phyloP scores from a whole-genome alignment of 2,113 vertebrate species.

The Hystrix cristata region DNA sequence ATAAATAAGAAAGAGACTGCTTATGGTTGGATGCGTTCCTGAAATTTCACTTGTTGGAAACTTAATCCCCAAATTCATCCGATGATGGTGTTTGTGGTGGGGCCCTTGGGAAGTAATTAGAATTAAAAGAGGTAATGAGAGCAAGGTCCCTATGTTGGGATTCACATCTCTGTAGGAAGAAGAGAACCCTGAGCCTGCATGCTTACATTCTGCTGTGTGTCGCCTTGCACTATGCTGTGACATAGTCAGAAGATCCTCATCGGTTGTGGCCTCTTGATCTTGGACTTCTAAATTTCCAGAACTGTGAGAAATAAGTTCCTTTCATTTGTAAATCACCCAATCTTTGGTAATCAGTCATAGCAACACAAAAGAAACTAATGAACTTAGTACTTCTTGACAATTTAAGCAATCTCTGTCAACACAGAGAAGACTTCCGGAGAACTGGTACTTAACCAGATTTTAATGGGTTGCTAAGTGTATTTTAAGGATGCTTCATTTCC shows the following conservation, averaged over 20 bases:
- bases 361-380: not conserved
- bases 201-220: not conserved
- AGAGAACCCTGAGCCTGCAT: not conserved
- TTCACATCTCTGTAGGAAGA: not conserved
- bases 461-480: not conserved
- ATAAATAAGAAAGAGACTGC: not conserved
- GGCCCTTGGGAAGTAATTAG: not conserved
- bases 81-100: not conserved
- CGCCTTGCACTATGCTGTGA: not conserved
- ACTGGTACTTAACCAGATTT: conserved; percentile 5
- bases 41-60: not conserved
- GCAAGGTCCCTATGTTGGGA: not conserved
- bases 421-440: not conserved
- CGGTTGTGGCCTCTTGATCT: not conserved
- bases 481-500: conserved; percentile 35
- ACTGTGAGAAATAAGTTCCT: not conserved
- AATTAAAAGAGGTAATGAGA: not conserved
- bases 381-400: not conserved
- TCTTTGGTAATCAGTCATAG: not conserved
- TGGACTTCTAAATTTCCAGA: not conserved
- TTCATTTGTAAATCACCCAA: not conserved
- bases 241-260: not conserved
- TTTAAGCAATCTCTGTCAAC: not conserved
- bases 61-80: not conserved
- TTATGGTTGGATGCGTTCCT: not conserved